phyloP scores from a whole-genome alignment of 1,140 invertebrate genomes.

The Platorchestia sp. region DNA sequence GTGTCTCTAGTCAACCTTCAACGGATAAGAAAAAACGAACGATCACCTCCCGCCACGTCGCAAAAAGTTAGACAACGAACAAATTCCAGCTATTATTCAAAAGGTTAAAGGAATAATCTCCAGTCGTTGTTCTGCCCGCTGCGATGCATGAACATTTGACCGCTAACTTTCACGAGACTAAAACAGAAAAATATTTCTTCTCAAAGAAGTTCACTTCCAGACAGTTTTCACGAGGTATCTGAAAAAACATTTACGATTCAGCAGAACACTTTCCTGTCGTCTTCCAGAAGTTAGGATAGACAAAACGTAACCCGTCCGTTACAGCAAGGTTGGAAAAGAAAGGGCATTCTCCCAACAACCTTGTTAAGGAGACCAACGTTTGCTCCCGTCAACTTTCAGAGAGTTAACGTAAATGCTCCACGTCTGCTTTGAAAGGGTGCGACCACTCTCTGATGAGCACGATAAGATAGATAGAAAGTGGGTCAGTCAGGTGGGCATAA shows the following conservation, averaged over 20 bases:
- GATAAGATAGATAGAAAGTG: neutral
- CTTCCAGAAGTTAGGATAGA: no score
- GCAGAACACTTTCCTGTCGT: no score
- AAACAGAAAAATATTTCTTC: neutral
- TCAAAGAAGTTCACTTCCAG: neutral
- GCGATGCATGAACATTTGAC: neutral
- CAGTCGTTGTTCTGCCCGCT: neutral
- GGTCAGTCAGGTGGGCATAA: neutral
- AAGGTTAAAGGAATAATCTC: neutral
- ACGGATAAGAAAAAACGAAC: neutral
- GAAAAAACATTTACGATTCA: no score
- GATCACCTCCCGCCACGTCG: neutral
- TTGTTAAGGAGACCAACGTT: no score
- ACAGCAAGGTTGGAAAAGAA: no score
- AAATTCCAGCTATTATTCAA: neutral
- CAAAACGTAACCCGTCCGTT: no score
- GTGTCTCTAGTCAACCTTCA: neutral
- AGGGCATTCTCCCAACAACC: no score
- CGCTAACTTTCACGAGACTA: neutral
- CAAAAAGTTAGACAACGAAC: neutral
- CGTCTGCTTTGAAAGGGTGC: neutral
- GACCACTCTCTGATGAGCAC: neutral
- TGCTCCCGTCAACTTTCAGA: no score
- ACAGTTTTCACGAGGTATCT: no score
- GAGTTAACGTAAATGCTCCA: neutral